These are phyloP conservation scores for Nyctereutes procyonoides DNA, from an alignment of 2,113 vertebrate genomes.

Conservation along the genomic window DNA sequence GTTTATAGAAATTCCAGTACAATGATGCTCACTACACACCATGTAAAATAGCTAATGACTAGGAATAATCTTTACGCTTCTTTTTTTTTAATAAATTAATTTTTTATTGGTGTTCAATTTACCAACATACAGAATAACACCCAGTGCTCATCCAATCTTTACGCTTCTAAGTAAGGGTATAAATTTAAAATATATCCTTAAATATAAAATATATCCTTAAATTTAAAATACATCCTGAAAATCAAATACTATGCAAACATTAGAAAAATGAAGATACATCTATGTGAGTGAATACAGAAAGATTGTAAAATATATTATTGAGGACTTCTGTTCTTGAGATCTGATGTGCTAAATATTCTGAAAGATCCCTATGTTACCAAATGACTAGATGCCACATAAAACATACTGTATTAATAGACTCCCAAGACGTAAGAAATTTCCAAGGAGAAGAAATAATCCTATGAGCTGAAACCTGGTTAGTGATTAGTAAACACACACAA, in stretches of 20 bases:
- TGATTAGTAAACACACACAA: background rate
- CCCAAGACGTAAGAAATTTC: background rate
- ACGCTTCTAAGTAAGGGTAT: background rate
- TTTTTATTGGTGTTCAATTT: no score
- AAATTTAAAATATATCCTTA: background rate
- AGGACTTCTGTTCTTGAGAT: background rate
- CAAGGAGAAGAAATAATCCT: background rate
- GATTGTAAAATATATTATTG: background rate
- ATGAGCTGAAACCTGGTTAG: background rate
- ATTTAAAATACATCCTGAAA: conserved; percentile 29
- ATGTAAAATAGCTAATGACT: conserved; percentile 1
- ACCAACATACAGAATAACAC: no score
- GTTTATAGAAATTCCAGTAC: background rate
- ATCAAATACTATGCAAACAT: background rate
- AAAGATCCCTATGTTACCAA: background rate
- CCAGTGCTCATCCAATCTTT: no score
- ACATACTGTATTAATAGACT: background rate
- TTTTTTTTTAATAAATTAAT: no score
- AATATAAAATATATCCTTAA: background rate
- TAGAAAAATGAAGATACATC: background rate
- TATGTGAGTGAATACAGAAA: background rate
- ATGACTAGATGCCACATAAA: background rate
- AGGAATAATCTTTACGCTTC: background rate
- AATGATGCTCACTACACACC: background rate
- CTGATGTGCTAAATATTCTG: background rate